Percentiles rank a stretch among this genome's conserved stretches.
Conservation (phyloP, 2,888 invertebrate genomes). For the Nephrotoma appendiculata region DNA sequence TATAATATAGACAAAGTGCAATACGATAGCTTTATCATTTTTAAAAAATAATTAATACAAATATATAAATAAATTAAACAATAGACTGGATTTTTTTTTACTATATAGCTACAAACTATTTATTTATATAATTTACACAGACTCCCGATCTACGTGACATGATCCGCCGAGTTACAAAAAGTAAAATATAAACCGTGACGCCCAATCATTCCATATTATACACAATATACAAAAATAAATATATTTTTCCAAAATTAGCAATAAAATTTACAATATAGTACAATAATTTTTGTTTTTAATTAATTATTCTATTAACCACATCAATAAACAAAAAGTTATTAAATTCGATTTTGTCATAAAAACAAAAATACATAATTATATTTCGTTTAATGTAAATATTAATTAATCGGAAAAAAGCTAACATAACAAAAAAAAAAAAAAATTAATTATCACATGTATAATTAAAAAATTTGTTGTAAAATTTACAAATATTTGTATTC, state of each 20-base stretch:
- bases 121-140: not conserved
- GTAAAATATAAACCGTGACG: not conserved
- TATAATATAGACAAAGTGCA: not conserved
- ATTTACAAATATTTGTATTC: not conserved
- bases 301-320: not conserved
- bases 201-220: not conserved
- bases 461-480: not conserved
- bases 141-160: not conserved
- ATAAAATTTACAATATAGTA: not conserved
- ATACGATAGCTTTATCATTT: constrained; percentile 1
- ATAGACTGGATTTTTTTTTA: not conserved
- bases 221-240: not conserved
- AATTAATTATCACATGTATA: not conserved
- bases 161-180: not conserved
- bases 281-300: not conserved
- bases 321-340: not conserved
- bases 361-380: not conserved
- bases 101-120: not conserved
- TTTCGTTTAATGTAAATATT: not conserved
- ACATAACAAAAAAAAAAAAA: not conserved
- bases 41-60: not conserved
- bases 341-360: not conserved
- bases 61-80: not conserved
- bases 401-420: not conserved
- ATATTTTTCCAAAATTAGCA: not conserved